phyloP scores from a whole-genome alignment of 2,113 vertebrate species.

The Empidonax traillii region DNA sequence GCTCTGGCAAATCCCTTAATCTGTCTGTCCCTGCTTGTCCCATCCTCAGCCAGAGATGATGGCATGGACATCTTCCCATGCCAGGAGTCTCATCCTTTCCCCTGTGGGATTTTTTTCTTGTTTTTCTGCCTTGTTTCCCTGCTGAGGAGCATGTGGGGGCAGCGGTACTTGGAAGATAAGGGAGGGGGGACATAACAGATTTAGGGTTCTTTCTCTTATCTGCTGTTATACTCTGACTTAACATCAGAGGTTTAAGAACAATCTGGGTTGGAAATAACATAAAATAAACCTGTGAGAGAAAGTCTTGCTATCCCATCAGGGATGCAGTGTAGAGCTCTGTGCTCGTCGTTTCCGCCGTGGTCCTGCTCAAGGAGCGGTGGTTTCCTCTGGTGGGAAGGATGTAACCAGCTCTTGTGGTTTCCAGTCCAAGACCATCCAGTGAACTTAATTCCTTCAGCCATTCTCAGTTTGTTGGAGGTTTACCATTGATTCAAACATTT shows the following conservation, averaged over 20 bases:
- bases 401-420: neutral
- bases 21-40: neutral
- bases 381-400: neutral
- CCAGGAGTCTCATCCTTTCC: neutral
- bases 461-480: neutral
- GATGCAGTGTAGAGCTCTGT: neutral
- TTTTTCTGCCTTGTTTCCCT: neutral
- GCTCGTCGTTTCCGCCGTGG: fast-evolving
- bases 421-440: neutral
- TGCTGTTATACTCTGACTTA: neutral
- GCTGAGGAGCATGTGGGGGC: neutral
- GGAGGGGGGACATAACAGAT: neutral
- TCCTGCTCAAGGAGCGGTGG: neutral
- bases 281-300: neutral
- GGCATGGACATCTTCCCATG: neutral
- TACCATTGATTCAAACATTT: fast-evolving
- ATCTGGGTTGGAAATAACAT: neutral
- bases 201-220: neutral
- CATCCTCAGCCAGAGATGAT: neutral
- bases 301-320: neutral
- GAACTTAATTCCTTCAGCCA: neutral
- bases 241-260: neutral
- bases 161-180: neutral
- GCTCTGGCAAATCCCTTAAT: neutral
- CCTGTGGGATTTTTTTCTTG: neutral